Conservation (phyloP, 2,797 vertebrate genomes). For the Phaenicophaeus curvirostris region DNA sequence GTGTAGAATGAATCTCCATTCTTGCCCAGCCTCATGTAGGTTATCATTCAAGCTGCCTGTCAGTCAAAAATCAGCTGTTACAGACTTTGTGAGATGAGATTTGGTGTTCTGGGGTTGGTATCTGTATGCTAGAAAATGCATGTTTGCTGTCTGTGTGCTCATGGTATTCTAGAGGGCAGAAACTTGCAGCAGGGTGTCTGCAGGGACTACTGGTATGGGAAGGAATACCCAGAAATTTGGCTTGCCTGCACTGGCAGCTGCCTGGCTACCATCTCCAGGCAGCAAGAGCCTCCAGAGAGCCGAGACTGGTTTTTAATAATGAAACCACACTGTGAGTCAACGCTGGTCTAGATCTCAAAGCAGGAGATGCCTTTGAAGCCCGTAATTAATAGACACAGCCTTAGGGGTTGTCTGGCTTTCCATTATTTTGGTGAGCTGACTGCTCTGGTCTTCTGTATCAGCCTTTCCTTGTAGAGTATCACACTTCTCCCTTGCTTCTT, state of each 20-base stretch:
- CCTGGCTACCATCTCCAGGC: not conserved
- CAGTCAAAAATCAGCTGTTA: not conserved
- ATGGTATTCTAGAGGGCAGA: not conserved
- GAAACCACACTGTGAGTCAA: not conserved
- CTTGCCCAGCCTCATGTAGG: not conserved
- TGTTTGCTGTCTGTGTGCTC: not conserved
- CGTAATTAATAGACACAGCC: not conserved
- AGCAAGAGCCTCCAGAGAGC: not conserved
- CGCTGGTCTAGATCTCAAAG: not conserved
- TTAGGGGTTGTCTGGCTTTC: not conserved
- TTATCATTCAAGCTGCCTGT: not conserved
- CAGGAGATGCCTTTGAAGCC: conserved; percentile 5
- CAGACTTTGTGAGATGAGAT: not conserved
- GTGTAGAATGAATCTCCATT: not conserved
- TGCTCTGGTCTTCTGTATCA: not conserved
- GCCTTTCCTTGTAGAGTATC: not conserved
- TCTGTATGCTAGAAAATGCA: not conserved
- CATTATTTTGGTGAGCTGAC: not conserved
- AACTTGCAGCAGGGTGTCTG: not conserved
- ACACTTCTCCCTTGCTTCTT: not conserved
- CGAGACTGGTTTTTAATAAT: not conserved
- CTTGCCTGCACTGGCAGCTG: not conserved
- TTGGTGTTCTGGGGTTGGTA: not conserved
- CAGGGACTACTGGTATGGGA: not conserved
- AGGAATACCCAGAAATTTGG: not conserved